Conservation (phyloP, 1,140 invertebrate species). For the Penaeus indicus region DNA sequence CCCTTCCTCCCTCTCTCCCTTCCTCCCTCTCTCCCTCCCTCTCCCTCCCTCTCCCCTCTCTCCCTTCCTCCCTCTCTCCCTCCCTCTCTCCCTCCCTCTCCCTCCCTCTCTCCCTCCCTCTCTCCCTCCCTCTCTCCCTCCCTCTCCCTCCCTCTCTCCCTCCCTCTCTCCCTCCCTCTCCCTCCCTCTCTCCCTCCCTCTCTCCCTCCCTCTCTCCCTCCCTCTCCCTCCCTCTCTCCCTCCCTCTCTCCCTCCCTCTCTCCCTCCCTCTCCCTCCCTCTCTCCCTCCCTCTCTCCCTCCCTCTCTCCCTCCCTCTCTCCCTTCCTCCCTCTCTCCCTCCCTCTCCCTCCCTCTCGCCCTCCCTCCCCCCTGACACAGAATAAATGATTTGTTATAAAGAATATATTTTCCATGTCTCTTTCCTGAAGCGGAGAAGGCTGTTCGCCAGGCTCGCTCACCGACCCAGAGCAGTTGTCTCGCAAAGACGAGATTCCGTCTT, state of each 20-base stretch:
- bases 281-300: neutral
- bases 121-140: neutral
- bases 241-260: neutral
- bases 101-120: neutral
- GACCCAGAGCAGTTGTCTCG: too few relatives aligned
- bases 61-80: neutral
- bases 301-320: neutral
- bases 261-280: neutral
- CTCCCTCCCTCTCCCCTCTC: neutral
- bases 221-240: neutral
- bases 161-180: neutral
- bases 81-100: too few relatives aligned
- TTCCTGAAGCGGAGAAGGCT: too few relatives aligned
- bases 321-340: conserved; percentile 3
- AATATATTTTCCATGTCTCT: too few relatives aligned
- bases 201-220: neutral
- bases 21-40: neutral
- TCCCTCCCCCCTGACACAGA: neutral
- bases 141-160: neutral
- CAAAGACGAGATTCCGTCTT: too few relatives aligned
- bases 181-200: neutral
- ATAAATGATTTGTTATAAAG: too few relatives aligned
- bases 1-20: neutral
- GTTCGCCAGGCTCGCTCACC: too few relatives aligned
- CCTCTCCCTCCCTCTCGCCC: neutral